Evolutionary conservation across 2,797 vertebrate genomes (phyloP), one percentile per base, ranked within the genome.

Genomic region (Euphonia xanthogaster): DNA sequence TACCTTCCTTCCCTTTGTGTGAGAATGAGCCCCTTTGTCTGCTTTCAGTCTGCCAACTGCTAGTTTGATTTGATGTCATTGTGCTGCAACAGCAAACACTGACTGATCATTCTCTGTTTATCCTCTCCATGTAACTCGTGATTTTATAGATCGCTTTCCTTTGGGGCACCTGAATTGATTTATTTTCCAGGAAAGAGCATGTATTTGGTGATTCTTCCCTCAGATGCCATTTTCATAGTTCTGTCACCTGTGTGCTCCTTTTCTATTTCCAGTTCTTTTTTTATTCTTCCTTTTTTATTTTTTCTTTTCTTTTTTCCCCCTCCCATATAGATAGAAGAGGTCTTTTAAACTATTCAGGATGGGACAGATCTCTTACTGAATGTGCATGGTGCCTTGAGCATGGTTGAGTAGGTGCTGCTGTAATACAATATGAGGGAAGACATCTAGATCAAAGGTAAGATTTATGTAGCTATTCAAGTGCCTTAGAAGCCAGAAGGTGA

Each of bases 371-470:
- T 91, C 33, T 75, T 51, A 18, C 55, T 63, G 60, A 48, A 72
- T 61, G 67, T 82, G 18, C 57, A 16, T 44, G 28, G 13, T 92
- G 60, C 25, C 74, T 90, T 0, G 0, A 88, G 35, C 51, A 44
- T 33, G 53, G 55, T 3, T 74, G 86, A 93, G 37, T 82, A 74
- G 74, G 28, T 87, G 67, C 45, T 85, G 77, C 51, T 76, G 33
- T 79, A 91, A 90, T 42, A 85, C 40, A 93, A 58, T 58, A 30
- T 48, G 70, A 90, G 70, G 40, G 55, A 84, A 93, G 22, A 95
- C 7, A 40, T 62, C 50, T 66, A 81, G 78, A 94, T 85, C 91
- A 89, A 89, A 93, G 57, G 74, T n/a, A 79, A 93, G 78, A 92
- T 87, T 85, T 94, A 79, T 82, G 58, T 53, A 71, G 47, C 50